Percentiles rank a stretch among this genome's conserved stretches.
Evolutionary conservation across 2,113 vertebrate species (phyloP).

Genomic region (Pelvicachromis taeniatus): DNA sequence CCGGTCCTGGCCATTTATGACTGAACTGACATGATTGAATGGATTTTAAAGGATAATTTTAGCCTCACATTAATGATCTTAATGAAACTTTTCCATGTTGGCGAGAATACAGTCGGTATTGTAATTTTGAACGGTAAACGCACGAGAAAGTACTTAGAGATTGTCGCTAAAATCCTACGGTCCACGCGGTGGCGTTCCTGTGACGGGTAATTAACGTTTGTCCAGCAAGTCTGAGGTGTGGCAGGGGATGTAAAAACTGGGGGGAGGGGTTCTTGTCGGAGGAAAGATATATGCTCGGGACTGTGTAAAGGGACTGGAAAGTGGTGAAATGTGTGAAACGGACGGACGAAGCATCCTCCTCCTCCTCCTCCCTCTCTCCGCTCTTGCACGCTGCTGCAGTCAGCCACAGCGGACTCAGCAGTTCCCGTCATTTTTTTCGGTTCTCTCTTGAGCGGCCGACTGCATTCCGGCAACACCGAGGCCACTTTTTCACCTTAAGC

Average conservation of each 20-base stretch:
- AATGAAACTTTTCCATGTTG: not conserved
- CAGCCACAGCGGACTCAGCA: constrained; percentile 4
- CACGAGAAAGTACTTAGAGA: not conserved
- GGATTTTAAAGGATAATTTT: not conserved
- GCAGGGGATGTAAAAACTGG: not conserved
- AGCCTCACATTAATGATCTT: not conserved
- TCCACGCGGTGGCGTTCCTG: not conserved
- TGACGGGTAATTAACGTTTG: not conserved
- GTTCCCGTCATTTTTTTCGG: not conserved
- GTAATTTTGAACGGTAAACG: fast-evolving
- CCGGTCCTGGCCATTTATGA: fast-evolving
- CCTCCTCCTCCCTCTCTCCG: not conserved
- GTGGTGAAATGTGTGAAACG: constrained; percentile 54
- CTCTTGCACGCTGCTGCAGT: constrained; percentile 57
- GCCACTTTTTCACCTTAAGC: not conserved
- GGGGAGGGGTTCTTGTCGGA: not conserved
- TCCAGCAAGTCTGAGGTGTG: not conserved
- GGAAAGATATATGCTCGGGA: constrained; percentile 43
- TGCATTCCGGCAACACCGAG: constrained; percentile 1
- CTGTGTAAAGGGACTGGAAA: constrained; percentile 57
- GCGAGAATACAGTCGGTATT: not conserved
- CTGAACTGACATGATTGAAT: not conserved
- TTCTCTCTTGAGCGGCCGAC: not conserved
- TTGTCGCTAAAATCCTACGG: not conserved
- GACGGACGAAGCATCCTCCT: constrained; percentile 30